These are phyloP conservation scores for Orthosia gothica DNA, from an alignment of 2,888 invertebrate genomes.

Conservation along the genomic window DNA sequence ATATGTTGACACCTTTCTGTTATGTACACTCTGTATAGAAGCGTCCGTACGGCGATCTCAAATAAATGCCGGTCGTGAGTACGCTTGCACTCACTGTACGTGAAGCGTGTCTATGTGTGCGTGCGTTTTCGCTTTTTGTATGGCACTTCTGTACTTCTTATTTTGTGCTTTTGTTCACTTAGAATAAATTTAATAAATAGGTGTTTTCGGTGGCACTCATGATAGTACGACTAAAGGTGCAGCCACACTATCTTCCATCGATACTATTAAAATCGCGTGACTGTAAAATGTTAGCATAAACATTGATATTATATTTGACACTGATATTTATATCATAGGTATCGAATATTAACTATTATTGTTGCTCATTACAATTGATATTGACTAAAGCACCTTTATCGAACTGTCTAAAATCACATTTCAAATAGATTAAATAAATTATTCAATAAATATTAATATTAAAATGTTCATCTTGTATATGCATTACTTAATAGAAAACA, in stretches of 20 bases:
- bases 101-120: neutral
- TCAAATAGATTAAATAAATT: conserved; percentile 62
- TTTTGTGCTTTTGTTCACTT: conserved; percentile 59
- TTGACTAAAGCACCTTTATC: conserved; percentile 64
- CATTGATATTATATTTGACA: conserved; percentile 44
- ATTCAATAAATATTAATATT: conserved; percentile 54
- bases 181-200: conserved; percentile 65
- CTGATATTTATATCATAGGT: conserved; percentile 39
- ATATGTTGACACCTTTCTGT: too few relatives aligned
- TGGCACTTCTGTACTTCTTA: neutral
- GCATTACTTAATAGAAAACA: conserved; percentile 59
- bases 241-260: conserved; percentile 28
- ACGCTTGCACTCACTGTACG: too few relatives aligned
- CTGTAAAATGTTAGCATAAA: conserved; percentile 14
- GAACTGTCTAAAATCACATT: conserved; percentile 62
- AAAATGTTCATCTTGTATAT: conserved; percentile 64
- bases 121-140: neutral
- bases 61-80: neutral
- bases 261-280: conserved; percentile 36
- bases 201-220: conserved; percentile 57
- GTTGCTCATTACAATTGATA: conserved; percentile 45
- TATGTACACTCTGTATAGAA: neutral
- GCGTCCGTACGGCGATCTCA: neutral
- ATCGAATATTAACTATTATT: conserved; percentile 39
- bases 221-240: conserved; percentile 56